Conservation (phyloP, 1,140 invertebrate species). For the Drosophila orosa region DNA sequence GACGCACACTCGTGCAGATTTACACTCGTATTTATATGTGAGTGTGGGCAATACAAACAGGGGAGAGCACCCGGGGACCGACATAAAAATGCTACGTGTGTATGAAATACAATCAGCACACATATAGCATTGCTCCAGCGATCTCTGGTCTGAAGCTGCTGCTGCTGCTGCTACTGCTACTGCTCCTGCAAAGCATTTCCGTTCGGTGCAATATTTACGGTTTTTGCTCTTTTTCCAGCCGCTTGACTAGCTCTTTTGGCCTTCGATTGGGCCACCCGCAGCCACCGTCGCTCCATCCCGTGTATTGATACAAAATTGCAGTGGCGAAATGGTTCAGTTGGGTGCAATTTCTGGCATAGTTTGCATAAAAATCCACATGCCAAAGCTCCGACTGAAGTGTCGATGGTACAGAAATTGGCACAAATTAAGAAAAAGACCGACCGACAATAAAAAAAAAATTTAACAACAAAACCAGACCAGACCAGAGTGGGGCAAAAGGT, state of each 20-base stretch:
- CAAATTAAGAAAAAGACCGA: conserved; percentile 61
- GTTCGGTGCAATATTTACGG: conserved; percentile 42
- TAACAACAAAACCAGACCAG: conserved; percentile 16
- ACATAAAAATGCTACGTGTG: conserved; percentile 40
- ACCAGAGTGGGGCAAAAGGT: background rate
- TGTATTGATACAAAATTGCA: conserved; percentile 61
- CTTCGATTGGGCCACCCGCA: conserved; percentile 30
- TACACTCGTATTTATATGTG: conserved; percentile 26
- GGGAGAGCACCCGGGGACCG: conserved; percentile 1
- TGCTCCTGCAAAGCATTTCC: conserved; percentile 40
- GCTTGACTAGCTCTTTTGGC: conserved; percentile 28
- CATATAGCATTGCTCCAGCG: conserved; percentile 19
- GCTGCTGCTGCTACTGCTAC: background rate
- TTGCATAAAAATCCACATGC: conserved; percentile 70
- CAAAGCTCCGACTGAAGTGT: conserved; percentile 43
- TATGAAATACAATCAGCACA: conserved; percentile 57
- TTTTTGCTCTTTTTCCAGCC: conserved; percentile 43
- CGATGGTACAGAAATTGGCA: conserved; percentile 52
- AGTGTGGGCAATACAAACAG: conserved; percentile 13
- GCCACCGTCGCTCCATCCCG: conserved; percentile 3
- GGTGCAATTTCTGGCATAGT: conserved; percentile 64
- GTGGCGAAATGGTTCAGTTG: conserved; percentile 57
- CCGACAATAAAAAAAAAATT: conserved; percentile 14
- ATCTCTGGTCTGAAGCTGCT: conserved; percentile 31
- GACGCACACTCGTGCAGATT: conserved; percentile 24